These are phyloP conservation scores for Sericinus montela DNA, from an alignment of 2,888 invertebrate genomes.

Conservation along the genomic window DNA sequence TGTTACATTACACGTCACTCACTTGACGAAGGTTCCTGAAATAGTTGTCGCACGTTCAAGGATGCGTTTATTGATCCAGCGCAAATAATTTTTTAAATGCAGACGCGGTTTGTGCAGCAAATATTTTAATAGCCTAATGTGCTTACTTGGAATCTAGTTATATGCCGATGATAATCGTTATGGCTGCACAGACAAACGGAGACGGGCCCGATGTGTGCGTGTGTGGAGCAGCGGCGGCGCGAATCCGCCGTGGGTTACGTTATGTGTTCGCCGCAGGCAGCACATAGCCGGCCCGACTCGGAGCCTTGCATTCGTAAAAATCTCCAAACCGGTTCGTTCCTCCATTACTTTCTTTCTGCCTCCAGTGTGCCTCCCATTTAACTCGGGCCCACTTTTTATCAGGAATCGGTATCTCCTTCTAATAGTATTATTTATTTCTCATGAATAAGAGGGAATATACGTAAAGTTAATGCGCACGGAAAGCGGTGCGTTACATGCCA, in stretches of 20 bases:
- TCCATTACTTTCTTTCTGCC: conserved; percentile 79
- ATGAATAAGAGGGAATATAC: conserved; percentile 76
- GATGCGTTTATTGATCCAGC: conserved; percentile 46
- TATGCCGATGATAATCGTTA: conserved; percentile 56
- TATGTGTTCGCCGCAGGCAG: conserved; percentile 65
- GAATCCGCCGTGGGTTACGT: conserved; percentile 68
- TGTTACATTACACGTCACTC: neutral
- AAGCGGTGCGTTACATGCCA: conserved; percentile 70
- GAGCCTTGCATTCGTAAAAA: conserved; percentile 79
- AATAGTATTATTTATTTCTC: conserved; percentile 80
- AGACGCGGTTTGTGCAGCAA: conserved; percentile 23
- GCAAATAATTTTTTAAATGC: conserved; percentile 50
- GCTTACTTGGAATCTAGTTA: conserved; percentile 16
- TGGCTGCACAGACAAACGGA: conserved; percentile 36
- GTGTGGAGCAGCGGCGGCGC: conserved; percentile 60
- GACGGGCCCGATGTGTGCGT: conserved; percentile 42
- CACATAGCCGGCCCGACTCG: conserved; percentile 62
- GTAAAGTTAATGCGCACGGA: conserved; percentile 73
- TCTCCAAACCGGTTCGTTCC: conserved; percentile 77
- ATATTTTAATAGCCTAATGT: conserved; percentile 16
- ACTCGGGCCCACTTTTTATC: conserved; percentile 79
- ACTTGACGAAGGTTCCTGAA: conserved; percentile 38
- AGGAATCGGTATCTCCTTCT: conserved; percentile 78
- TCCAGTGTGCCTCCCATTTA: conserved; percentile 77
- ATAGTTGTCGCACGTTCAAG: conserved; percentile 50